Evolutionary conservation across 2,888 invertebrate genomes (phyloP).

Genomic region (Empis stercorea): DNA sequence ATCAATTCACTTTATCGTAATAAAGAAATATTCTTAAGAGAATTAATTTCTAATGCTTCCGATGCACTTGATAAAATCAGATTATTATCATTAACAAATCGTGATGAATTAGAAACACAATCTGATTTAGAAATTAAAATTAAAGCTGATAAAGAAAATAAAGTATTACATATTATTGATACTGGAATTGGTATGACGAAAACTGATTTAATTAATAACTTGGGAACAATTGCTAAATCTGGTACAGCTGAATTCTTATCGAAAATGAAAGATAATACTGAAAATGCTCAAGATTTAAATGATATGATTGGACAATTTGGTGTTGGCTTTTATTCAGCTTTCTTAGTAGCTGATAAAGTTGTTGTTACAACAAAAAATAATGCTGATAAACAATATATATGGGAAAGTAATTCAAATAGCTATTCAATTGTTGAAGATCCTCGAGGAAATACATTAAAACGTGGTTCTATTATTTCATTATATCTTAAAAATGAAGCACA

Average conservation of each 20-base stretch:
- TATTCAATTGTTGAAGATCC: constrained; percentile 91
- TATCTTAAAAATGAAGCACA: constrained; percentile 93
- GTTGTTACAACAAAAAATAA: constrained; percentile 93
- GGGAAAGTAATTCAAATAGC: constrained; percentile 91
- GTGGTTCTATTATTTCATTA: constrained; percentile 78
- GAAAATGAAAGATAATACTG: constrained; percentile 61
- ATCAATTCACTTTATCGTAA: constrained; percentile 98
- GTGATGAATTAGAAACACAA: constrained; percentile 60
- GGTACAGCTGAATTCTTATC: constrained; percentile 92
- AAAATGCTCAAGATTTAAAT: constrained; percentile 61
- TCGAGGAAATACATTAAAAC: constrained; percentile 75
- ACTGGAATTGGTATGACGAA: constrained; percentile 97
- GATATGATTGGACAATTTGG: constrained; percentile 99
- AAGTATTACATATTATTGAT: constrained; percentile 87
- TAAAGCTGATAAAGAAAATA: constrained; percentile 83
- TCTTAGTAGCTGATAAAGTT: constrained; percentile 92
- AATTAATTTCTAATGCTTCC: constrained; percentile 97
- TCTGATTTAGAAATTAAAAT: constrained; percentile 81
- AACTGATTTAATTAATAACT: constrained; percentile 82
- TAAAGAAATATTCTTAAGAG: constrained; percentile 97
- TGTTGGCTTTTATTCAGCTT: constrained; percentile 98
- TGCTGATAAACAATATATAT: constrained; percentile 86
- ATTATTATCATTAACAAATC: constrained; percentile 79
- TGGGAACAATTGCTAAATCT: constrained; percentile 97
- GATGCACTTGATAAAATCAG: constrained; percentile 98